Conservation (phyloP, 53 echinoderm and acorn worm genomes). For the Hippasteria phrygiana region DNA sequence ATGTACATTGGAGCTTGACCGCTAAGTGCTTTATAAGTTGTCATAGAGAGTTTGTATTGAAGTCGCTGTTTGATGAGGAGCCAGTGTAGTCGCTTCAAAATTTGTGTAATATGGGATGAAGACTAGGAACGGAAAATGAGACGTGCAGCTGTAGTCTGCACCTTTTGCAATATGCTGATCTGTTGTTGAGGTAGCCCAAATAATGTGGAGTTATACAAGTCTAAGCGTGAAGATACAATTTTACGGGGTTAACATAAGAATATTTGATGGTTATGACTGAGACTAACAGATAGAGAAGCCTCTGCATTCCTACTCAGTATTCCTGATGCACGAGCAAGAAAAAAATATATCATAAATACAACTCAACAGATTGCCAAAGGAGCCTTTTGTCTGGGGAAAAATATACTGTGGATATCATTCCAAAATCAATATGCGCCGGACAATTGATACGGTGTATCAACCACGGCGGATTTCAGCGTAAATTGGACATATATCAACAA, state of each 20-base stretch:
- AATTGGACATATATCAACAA: constrained; percentile 53
- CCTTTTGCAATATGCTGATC: background rate
- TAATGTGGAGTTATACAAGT: too few relatives aligned
- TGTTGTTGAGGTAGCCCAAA: too few relatives aligned
- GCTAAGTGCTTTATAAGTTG: too few relatives aligned
- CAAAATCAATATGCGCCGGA: constrained; percentile 40
- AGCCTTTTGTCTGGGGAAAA: background rate
- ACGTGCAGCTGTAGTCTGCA: constrained; percentile 11
- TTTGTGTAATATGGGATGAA: constrained; percentile 20
- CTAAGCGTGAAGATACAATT: too few relatives aligned
- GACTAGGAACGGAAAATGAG: constrained; percentile 3
- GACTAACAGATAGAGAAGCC: too few relatives aligned
- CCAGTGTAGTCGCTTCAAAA: constrained; percentile 16
- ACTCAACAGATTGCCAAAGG: background rate
- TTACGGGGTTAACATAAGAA: too few relatives aligned
- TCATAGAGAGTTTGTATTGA: too few relatives aligned
- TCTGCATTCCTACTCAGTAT: too few relatives aligned
- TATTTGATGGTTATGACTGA: too few relatives aligned
- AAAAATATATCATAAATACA: too few relatives aligned
- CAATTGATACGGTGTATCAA: constrained; percentile 30
- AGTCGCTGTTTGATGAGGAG: background rate
- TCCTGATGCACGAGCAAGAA: too few relatives aligned
- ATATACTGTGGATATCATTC: constrained; percentile 17
- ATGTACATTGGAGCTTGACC: too few relatives aligned
- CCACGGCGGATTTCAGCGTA: background rate